These are phyloP conservation scores for Valencia hispanica DNA, from an alignment of 2,797 vertebrate genomes.

Conservation along the genomic window DNA sequence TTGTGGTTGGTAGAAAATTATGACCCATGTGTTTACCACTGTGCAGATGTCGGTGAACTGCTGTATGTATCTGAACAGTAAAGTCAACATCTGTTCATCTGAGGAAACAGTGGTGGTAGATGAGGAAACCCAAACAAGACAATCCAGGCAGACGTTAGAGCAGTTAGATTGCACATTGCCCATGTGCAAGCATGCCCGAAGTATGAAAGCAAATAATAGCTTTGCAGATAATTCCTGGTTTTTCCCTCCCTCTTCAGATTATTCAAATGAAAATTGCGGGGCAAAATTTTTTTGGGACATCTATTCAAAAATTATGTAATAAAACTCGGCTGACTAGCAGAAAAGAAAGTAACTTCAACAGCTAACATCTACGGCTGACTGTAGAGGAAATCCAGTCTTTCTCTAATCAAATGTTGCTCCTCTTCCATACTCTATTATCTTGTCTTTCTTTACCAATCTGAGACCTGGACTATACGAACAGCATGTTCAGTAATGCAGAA, in stretches of 20 bases:
- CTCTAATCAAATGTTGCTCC: not conserved
- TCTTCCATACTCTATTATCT: not conserved
- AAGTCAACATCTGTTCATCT: constrained; percentile 60
- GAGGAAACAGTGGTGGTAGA: constrained; percentile 37
- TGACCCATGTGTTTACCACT: constrained; percentile 35
- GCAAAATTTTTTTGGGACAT: not conserved
- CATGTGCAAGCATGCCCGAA: constrained; percentile 53
- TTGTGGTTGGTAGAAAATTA: not conserved
- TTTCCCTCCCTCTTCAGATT: constrained; percentile 29
- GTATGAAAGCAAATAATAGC: constrained; percentile 60
- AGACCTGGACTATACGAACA: not conserved
- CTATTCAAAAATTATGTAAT: constrained; percentile 14
- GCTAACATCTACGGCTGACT: not conserved
- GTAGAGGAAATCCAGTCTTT: not conserved
- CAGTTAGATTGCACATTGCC: constrained; percentile 41
- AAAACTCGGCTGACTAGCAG: not conserved
- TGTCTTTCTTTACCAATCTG: not conserved
- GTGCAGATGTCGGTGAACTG: constrained; percentile 32
- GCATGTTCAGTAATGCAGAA: not conserved
- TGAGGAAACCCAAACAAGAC: constrained; percentile 62
- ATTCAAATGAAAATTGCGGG: constrained; percentile 55
- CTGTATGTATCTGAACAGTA: constrained; percentile 37
- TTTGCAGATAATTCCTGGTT: constrained; percentile 43
- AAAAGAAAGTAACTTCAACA: not conserved
- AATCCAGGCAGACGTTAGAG: constrained; percentile 55